phyloP scores from a whole-genome alignment of 2,888 invertebrate genomes.

The Lamellibrachia columna region DNA sequence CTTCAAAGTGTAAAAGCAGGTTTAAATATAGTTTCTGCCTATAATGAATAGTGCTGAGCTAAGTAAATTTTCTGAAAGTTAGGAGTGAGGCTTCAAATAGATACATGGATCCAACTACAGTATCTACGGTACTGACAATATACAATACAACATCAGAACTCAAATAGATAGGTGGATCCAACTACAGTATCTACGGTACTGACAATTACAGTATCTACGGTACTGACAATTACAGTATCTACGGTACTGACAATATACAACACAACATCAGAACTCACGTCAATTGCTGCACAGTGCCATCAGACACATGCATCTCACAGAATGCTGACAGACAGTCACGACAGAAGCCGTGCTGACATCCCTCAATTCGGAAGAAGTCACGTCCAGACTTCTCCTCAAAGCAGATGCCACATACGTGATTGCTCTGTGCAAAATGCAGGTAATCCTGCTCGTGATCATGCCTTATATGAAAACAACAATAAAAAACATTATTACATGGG shows the following conservation, averaged over 20 bases:
- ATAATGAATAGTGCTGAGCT: too few relatives aligned
- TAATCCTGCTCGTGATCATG: conserved; percentile 37
- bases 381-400: conserved; percentile 49
- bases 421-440: conserved; percentile 43
- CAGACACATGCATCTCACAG: conserved; percentile 51
- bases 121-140: too few relatives aligned
- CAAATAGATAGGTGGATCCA: conserved; percentile 26
- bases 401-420: conserved; percentile 55
- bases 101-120: too few relatives aligned
- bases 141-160: conserved; percentile 19
- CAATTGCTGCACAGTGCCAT: conserved; percentile 54
- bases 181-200: too few relatives aligned
- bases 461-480: not conserved
- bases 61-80: too few relatives aligned
- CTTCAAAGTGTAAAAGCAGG: too few relatives aligned
- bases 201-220: too few relatives aligned
- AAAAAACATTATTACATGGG: not conserved
- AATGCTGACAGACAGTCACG: conserved; percentile 48
- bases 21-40: too few relatives aligned
- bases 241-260: too few relatives aligned
- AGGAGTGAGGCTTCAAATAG: too few relatives aligned
- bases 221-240: too few relatives aligned
- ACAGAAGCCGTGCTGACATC: conserved; percentile 54
- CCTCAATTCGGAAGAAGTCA: conserved; percentile 48
- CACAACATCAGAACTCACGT: conserved; percentile 40